Base-by-base conservation (phyloP, 2,888 invertebrate genomes). In the Yponomeuta evonymella region DNA sequence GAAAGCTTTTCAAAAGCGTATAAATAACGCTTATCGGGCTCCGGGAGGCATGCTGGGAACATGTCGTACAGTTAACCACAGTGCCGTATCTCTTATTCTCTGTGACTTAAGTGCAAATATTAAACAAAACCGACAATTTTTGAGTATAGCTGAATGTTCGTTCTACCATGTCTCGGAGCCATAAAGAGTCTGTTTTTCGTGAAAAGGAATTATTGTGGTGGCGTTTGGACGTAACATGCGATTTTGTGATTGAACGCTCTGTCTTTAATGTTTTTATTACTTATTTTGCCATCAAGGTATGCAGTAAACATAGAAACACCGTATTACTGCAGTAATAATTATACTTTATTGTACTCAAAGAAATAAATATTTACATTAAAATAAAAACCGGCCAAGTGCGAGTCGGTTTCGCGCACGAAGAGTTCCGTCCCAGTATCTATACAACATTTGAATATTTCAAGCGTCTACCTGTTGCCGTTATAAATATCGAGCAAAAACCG, bases 1-100 rank as follows among this genome's bases (percentile, higher is more conserved):
- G 77, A 77, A 79, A 79, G 82, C 78, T 83, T 82, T 81, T 71
- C 78, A 79, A 82, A 81, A 81, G 79, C 79, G 74, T 82, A 82
- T 84, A 83, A 84, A 85, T 84, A 82, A 81, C 74, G 73, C 76
- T 79, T 84, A 84, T 82, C 81, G 77, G 73, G 15, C 72, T 71
- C 72, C 71, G 76, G 77, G 71, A 72, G 75, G 70, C 78, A 76
- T 76, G 77, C 74, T 74, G 78, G 72, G 75, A 66, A 69, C 72
- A 70, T 67, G 68, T 70, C 58, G 30, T 58, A 58, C 51, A 58
- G 15, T 12, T 15, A 58, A 3, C 51, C 51, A 15, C 15, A 58
- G 12, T 5, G 15, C 12, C 1, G 8, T 43, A 43, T 43, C 43
- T 43, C 43, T 43, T 43, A 43, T 43, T 43, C 5, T 43, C 9